Conservation (phyloP, 2,797 vertebrate species). For the Gallinago nigripennis region DNA sequence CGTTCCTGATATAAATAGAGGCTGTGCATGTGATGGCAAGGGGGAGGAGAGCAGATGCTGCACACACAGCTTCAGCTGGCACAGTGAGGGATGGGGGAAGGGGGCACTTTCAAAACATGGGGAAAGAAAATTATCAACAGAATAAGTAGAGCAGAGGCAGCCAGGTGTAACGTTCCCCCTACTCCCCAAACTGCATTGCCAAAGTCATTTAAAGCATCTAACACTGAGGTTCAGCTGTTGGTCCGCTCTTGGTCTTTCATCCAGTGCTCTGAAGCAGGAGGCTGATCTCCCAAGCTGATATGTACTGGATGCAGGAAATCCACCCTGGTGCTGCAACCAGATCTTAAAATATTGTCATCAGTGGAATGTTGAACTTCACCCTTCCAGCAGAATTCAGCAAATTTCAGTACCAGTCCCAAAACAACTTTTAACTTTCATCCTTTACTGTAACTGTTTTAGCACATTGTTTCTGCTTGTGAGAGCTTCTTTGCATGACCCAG, state of each 20-base stretch:
- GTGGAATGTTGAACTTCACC: background rate
- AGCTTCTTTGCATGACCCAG: background rate
- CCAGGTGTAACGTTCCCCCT: background rate
- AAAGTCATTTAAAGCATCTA: background rate
- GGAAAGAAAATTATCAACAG: background rate
- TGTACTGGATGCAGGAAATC: background rate
- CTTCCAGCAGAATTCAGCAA: background rate
- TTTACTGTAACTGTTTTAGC: background rate
- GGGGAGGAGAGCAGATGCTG: constrained; percentile 36
- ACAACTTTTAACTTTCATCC: background rate
- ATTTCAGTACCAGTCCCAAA: background rate
- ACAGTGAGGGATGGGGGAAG: background rate
- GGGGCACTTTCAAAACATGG: background rate
- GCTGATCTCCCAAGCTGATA: background rate
- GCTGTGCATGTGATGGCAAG: background rate
- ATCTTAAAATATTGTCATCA: background rate
- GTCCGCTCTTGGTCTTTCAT: rapidly evolving
- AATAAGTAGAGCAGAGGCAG: background rate
- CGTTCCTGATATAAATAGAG: constrained; percentile 17
- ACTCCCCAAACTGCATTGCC: no score
- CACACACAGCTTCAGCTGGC: background rate
- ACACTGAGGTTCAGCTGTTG: background rate
- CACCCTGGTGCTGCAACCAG: background rate
- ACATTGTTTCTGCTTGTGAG: background rate
- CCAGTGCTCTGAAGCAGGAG: background rate